phyloP scores from a whole-genome alignment of 2,888 invertebrate species.

The Leucozona laternaria region DNA sequence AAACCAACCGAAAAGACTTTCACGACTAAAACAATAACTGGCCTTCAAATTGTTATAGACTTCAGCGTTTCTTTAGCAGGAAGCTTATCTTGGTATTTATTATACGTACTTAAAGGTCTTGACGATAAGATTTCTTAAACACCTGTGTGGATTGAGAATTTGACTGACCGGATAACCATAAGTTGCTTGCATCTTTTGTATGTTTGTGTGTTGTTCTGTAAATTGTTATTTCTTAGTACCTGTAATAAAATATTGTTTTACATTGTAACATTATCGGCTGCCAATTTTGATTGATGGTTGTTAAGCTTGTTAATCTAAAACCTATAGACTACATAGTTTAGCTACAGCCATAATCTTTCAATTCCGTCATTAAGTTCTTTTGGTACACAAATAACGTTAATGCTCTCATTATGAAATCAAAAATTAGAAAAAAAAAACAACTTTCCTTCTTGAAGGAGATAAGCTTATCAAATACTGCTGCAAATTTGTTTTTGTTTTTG shows the following conservation, averaged over 20 bases:
- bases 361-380: too few relatives aligned
- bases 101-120: not conserved
- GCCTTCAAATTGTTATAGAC: slow-evolving; percentile 5
- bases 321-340: not conserved
- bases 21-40: slow-evolving; percentile 36
- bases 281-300: not conserved
- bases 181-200: not conserved
- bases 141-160: slow-evolving; percentile 50
- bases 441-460: too few relatives aligned
- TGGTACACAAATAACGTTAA: too few relatives aligned
- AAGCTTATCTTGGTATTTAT: slow-evolving; percentile 39
- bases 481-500: too few relatives aligned
- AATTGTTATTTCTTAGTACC: not conserved
- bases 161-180: slow-evolving; percentile 41
- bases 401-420: too few relatives aligned
- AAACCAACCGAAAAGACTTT: slow-evolving; percentile 18
- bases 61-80: not conserved
- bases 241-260: not conserved
- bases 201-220: not conserved
- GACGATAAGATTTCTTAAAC: slow-evolving; percentile 59
- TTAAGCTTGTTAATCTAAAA: not conserved
- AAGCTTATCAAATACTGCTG: too few relatives aligned
- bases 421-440: too few relatives aligned
- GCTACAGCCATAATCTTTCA: not conserved
- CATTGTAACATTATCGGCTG: slow-evolving; percentile 2